A percentile compares a stretch with the other conserved stretches of the same genome.
phyloP scores from a whole-genome alignment of 2,888 invertebrate genomes.

The Chirona hameri region DNA sequence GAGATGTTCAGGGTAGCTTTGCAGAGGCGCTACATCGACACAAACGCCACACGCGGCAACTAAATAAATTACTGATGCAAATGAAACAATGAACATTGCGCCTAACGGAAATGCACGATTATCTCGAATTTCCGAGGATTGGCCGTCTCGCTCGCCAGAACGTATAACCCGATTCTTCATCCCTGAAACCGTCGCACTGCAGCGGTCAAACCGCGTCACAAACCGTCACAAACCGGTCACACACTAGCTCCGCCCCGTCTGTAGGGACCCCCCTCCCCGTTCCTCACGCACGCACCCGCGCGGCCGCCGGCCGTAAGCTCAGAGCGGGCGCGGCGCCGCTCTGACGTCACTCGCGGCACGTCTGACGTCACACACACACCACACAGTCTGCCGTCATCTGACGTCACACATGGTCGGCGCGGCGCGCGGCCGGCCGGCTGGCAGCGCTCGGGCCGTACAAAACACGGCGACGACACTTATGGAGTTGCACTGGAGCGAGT shows the following conservation, averaged over 20 bases:
- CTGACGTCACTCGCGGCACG: background rate
- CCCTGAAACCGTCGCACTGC: background rate
- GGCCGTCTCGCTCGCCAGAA: background rate
- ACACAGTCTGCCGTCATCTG: background rate
- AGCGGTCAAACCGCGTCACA: background rate
- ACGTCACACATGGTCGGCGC: background rate
- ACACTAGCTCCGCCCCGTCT: background rate
- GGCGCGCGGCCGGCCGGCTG: background rate
- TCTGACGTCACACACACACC: background rate
- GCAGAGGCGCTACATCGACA: background rate
- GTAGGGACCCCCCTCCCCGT: background rate
- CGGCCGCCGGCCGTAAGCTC: background rate
- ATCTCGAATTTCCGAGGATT: background rate
- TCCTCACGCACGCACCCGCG: too few species aligned
- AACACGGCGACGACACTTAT: background rate
- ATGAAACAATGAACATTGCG: background rate
- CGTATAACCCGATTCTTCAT: background rate
- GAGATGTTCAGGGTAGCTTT: background rate
- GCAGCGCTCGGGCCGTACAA: slow-evolving; percentile 4
- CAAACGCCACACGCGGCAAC: slow-evolving; percentile 5
- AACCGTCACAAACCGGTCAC: too few species aligned
- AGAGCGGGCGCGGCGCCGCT: background rate
- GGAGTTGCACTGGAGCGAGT: background rate
- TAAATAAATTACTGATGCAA: slow-evolving; percentile 24
- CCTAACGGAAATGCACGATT: background rate